Conservation (phyloP, 2,797 vertebrate genomes). For the Cossypha heuglini region DNA sequence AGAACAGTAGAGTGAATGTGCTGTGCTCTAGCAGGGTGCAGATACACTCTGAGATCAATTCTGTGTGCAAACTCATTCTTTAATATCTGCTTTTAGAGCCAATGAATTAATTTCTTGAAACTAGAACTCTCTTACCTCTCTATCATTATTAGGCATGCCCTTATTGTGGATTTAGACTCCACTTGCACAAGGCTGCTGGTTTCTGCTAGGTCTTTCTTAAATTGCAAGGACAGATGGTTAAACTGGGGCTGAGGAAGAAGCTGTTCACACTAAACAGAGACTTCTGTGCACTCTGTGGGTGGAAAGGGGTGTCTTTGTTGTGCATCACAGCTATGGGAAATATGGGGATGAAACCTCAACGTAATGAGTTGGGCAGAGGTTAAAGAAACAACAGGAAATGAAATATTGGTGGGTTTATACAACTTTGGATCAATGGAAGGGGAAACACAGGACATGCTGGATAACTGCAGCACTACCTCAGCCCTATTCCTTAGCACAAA, state of each 20-base stretch:
- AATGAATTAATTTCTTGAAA: neutral
- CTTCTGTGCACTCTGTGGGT: neutral
- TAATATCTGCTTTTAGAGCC: neutral
- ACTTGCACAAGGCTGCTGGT: neutral
- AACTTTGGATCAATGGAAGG: neutral
- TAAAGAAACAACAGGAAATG: neutral
- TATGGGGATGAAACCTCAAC: neutral
- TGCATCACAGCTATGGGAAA: neutral
- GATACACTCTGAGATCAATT: neutral
- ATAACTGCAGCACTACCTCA: neutral
- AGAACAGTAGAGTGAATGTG: neutral
- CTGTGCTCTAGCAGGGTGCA: neutral
- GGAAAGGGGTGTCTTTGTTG: neutral
- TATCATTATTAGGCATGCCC: neutral
- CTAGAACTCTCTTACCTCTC: neutral
- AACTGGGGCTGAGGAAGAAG: constrained; percentile 34
- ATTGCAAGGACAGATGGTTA: constrained; percentile 22
- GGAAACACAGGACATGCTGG: neutral
- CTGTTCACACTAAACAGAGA: constrained; percentile 21
- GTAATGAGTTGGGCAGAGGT: neutral
- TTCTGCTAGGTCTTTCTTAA: neutral
- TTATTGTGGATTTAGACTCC: neutral
- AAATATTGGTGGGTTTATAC: neutral
- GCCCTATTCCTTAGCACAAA: neutral
- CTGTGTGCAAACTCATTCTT: neutral